Evolutionary conservation across 2,113 vertebrate genomes (phyloP).

Genomic region (Trachemys scripta): DNA sequence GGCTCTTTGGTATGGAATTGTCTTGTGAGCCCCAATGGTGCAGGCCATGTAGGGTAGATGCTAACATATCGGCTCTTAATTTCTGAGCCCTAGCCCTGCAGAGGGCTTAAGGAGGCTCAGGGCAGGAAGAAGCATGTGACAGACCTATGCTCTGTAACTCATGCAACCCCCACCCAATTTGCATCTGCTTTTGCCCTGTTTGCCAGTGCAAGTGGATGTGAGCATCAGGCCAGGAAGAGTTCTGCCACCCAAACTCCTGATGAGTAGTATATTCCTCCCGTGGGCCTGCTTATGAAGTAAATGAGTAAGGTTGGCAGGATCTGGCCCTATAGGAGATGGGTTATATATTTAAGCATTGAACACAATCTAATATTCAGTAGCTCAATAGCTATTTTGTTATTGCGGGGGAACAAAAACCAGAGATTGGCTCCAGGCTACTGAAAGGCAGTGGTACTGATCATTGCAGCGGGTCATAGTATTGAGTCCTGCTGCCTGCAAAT

Average conservation of each 20-base stretch:
- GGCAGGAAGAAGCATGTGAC: background rate
- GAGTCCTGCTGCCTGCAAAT: background rate
- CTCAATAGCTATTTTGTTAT: background rate
- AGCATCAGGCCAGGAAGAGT: background rate
- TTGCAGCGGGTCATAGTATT: background rate
- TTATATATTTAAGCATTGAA: accelerated
- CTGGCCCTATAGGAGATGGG: background rate
- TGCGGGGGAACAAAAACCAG: background rate
- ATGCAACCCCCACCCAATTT: background rate
- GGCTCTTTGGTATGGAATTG: background rate
- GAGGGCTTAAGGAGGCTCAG: background rate
- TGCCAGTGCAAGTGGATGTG: background rate
- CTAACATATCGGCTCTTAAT: background rate
- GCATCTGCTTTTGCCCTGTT: background rate
- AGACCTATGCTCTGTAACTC: background rate
- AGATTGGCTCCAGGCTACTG: background rate
- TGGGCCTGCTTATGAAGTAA: accelerated
- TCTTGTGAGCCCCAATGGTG: background rate
- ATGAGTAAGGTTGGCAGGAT: background rate
- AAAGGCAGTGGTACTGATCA: background rate
- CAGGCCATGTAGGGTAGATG: background rate
- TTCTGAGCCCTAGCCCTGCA: too few species aligned
- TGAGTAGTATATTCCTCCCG: background rate
- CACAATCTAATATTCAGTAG: accelerated
- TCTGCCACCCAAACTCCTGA: background rate